Evolutionary conservation across 1,140 invertebrate species (phyloP).

Genomic region (Listronotus bonariensis): DNA sequence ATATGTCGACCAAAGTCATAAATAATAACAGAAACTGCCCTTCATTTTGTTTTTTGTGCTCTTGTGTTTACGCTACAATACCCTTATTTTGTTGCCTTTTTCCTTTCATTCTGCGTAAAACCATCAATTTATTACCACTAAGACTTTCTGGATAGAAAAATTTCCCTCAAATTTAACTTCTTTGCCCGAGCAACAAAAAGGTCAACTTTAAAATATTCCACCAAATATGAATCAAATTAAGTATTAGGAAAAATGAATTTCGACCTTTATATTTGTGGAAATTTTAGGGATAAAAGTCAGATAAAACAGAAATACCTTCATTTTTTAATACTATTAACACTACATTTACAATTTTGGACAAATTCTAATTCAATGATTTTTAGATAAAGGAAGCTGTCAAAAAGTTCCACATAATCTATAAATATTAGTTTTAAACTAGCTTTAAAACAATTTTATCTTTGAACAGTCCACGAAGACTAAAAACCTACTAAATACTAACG

Average conservation of each 20-base stretch:
- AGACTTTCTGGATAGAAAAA: not conserved
- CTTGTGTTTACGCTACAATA: slow-evolving; percentile 7
- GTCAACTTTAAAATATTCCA: slow-evolving; percentile 4
- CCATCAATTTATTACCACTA: slow-evolving; percentile 16
- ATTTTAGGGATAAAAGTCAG: no score
- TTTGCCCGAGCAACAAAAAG: not conserved
- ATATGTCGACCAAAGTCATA: not conserved
- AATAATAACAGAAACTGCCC: slow-evolving; percentile 4
- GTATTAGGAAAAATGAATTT: not conserved
- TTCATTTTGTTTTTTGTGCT: not conserved
- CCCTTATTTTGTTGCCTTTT: slow-evolving; percentile 21
- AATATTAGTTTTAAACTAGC: no score
- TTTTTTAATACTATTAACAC: no score
- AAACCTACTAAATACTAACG: no score
- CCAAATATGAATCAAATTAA: slow-evolving; percentile 2
- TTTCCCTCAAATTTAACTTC: slow-evolving; percentile 14
- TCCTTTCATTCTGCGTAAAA: slow-evolving; percentile 15
- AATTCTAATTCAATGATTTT: no score
- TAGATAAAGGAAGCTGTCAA: no score
- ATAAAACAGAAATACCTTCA: no score
- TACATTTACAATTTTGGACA: no score
- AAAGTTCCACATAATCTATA: no score
- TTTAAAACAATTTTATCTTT: no score
- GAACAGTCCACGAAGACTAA: no score
- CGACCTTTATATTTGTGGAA: no score